Conservation (phyloP, 2,113 vertebrate genomes). For the Felis chaus region DNA sequence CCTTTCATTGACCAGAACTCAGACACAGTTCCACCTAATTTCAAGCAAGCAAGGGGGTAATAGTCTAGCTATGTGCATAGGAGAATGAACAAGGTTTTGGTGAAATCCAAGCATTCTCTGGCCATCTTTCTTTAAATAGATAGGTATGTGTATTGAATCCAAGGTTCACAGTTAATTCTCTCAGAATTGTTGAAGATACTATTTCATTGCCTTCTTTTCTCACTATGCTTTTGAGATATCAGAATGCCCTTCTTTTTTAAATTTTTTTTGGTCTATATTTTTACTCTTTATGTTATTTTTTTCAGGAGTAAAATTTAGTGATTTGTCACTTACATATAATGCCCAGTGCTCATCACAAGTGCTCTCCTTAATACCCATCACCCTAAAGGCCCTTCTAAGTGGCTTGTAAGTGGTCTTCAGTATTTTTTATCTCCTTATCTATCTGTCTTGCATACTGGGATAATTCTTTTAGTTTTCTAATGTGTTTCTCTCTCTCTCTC, state of each 20-base stretch:
- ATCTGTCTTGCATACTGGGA: neutral
- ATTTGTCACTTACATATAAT: neutral
- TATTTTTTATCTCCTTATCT: constrained; percentile 15
- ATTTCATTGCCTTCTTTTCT: neutral
- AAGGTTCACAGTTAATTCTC: neutral
- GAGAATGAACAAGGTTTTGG: neutral
- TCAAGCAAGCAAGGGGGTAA: neutral
- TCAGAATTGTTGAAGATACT: neutral
- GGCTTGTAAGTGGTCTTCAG: neutral
- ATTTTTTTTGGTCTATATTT: neutral
- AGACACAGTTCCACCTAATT: neutral
- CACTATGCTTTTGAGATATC: neutral
- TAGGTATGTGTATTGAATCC: neutral
- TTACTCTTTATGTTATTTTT: neutral
- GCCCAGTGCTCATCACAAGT: neutral
- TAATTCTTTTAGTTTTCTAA: neutral
- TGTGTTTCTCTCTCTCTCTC: neutral
- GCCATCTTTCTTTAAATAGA: neutral
- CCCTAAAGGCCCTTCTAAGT: neutral
- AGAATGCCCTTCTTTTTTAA: neutral
- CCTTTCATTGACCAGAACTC: neutral
- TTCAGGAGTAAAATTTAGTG: neutral
- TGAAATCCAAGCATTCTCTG: neutral
- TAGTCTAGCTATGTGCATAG: neutral
- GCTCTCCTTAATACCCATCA: neutral